These are phyloP conservation scores for Sitta europaea DNA, from an alignment of 2,113 vertebrate genomes.

Conservation along the genomic window DNA sequence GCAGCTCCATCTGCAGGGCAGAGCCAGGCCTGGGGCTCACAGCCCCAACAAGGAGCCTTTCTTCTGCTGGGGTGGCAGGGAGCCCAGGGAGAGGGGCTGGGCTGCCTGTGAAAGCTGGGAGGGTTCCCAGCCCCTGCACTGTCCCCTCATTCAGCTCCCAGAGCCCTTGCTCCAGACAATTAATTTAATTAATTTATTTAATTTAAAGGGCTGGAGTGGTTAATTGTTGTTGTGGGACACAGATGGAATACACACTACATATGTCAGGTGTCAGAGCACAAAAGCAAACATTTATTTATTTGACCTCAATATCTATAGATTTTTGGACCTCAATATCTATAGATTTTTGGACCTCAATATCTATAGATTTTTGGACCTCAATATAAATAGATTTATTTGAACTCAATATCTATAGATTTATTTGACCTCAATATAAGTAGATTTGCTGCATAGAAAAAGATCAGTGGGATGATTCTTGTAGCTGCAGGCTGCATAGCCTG, in stretches of 20 bases:
- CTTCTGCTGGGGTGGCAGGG: not conserved
- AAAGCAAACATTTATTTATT: no score
- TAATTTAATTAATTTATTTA: no score
- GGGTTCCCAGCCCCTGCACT: not conserved
- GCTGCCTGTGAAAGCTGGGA: not conserved
- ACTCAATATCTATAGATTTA: no score
- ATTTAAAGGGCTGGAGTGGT: not conserved
- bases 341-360: no score
- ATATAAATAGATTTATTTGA: no score
- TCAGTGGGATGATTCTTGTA: conserved; percentile 24
- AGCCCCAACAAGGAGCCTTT: not conserved
- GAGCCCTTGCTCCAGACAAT: not conserved
- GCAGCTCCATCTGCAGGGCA: conserved; percentile 57
- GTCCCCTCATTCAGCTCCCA: not conserved
- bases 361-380: no score
- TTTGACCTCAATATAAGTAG: no score
- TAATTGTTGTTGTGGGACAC: no score
- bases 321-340: no score
- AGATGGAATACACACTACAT: no score
- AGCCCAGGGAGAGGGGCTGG: not conserved
- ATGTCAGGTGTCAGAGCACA: no score
- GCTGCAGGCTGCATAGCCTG: not conserved
- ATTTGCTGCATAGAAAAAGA: conserved; percentile 54
- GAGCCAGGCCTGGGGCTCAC: not conserved
- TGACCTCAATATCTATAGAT: no score